phyloP scores from a whole-genome alignment of 2,888 invertebrate genomes.

The Pristionchus arcanus region DNA sequence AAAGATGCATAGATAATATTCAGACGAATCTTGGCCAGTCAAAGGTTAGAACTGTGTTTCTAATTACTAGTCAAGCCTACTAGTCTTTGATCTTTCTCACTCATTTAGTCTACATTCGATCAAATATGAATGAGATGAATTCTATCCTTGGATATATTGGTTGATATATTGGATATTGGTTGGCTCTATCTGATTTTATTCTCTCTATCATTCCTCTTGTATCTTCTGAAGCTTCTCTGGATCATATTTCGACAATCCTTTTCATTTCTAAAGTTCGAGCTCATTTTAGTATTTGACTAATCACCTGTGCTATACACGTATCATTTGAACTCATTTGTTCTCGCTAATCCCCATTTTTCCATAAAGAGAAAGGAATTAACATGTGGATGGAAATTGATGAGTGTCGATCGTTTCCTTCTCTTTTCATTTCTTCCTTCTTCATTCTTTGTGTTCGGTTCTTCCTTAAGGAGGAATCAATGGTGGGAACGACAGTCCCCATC shows the following conservation, averaged over 20 bases:
- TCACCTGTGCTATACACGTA: too few species aligned
- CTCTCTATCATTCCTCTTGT: slow-evolving; percentile 47
- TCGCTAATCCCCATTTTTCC: background rate
- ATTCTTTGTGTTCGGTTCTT: background rate
- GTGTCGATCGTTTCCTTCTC: background rate
- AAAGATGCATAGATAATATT: too few species aligned
- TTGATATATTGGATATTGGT: slow-evolving; percentile 68
- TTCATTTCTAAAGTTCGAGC: too few species aligned
- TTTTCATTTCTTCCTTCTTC: background rate
- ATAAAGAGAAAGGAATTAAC: background rate
- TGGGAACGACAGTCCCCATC: background rate
- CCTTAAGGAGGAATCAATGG: background rate
- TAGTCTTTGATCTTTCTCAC: background rate
- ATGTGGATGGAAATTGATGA: background rate
- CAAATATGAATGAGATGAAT: slow-evolving; percentile 64
- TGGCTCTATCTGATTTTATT: background rate
- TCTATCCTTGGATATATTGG: too few species aligned
- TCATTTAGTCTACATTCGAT: slow-evolving; percentile 65
- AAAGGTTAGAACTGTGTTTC: too few species aligned
- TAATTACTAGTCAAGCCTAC: too few species aligned
- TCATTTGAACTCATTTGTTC: too few species aligned
- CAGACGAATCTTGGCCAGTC: too few species aligned
- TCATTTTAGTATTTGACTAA: too few species aligned
- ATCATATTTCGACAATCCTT: too few species aligned
- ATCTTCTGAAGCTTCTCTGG: slow-evolving; percentile 61